Percentiles rank a stretch among this genome's conserved stretches.
Conservation (phyloP, 2,888 invertebrate species). For the Drosophila acutilabella region DNA sequence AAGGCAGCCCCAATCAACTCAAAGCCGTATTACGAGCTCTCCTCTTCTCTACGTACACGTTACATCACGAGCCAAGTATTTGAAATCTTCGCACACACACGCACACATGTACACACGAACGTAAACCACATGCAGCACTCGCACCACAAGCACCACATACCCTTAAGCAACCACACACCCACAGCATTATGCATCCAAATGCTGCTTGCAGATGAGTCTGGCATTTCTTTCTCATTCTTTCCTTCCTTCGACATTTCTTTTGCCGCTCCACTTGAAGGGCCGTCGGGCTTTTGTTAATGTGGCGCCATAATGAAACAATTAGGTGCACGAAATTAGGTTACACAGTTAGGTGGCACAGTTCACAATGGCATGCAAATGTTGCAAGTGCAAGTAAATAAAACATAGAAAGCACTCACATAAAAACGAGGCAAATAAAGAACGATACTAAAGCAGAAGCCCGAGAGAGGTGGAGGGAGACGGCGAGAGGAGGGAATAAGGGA, state of each 20-base stretch:
- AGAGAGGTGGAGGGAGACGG: neutral
- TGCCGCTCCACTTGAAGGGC: slow-evolving; percentile 47
- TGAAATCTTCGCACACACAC: slow-evolving; percentile 42
- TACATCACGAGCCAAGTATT: slow-evolving; percentile 28
- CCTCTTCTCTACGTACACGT: slow-evolving; percentile 16
- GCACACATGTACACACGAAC: neutral
- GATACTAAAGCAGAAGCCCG: slow-evolving; percentile 43
- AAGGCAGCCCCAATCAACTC: slow-evolving; percentile 70
- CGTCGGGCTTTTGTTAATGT: slow-evolving; percentile 63
- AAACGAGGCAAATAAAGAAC: slow-evolving; percentile 46
- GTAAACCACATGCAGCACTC: slow-evolving; percentile 22
- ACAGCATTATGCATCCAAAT: neutral
- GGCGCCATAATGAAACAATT: slow-evolving; percentile 82
- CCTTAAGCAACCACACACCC: slow-evolving; percentile 22
- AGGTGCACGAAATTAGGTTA: slow-evolving; percentile 81
- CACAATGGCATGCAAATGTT: slow-evolving; percentile 75
- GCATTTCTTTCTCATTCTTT: slow-evolving; percentile 24
- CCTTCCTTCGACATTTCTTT: slow-evolving; percentile 59
- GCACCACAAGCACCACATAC: slow-evolving; percentile 23
- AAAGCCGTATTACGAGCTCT: slow-evolving; percentile 55
- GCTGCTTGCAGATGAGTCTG: slow-evolving; percentile 14
- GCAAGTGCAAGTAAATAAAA: slow-evolving; percentile 67
- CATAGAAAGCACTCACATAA: slow-evolving; percentile 45
- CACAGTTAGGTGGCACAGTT: slow-evolving; percentile 47
- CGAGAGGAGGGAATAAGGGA: neutral